Base-by-base conservation (phyloP, 2,888 invertebrate genomes). In the Nycteola revayana region DNA sequence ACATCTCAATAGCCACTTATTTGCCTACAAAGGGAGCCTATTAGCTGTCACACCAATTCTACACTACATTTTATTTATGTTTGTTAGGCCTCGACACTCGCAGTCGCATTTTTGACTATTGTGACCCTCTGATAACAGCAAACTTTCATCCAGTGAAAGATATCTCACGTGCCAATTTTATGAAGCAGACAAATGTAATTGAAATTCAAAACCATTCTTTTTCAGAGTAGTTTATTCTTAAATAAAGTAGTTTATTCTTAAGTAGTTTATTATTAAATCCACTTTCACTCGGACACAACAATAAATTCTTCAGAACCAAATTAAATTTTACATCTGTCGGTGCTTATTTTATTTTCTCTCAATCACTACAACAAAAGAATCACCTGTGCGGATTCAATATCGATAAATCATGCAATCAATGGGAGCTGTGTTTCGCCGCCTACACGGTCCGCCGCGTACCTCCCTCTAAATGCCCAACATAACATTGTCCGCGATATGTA, bases 331-430 rank as follows among this genome's bases (percentile, higher is more conserved):
- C 40, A 43, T 55, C 39, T 44, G 38, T 47, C 31, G 42, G 38
- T 32, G 38, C 45, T 35, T 37, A 37, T 51, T 61, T 60, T 42
- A 35, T 49, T 57, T 55, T 50, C 42, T 42, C 49, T 50, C 47
- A 46, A 51, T 51, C 42, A 32, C 28, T 27, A 38, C 38, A 55
- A 58, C 55, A 61, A 65, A 59, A 52, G 57, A 64, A 60, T 63
- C 68, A 63, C 59, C 64, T 67, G 60, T 62, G 69, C 65, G 53
- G 65, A 66, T 65, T 68, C 62, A 67, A 73, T 74, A 64, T 66
- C 66, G 49, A 76, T 78, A 75, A 73, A 76, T 78, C 75, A 70
- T 62, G 40, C 56, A 50, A 65, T 72, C 63, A 69, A 72, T 67
- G 60, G 60, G 45, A 62, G 56, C 59, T 38, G 38, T 51, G 60